Conservation (phyloP, 2,888 invertebrate genomes). For the Synergus laeviventris region DNA sequence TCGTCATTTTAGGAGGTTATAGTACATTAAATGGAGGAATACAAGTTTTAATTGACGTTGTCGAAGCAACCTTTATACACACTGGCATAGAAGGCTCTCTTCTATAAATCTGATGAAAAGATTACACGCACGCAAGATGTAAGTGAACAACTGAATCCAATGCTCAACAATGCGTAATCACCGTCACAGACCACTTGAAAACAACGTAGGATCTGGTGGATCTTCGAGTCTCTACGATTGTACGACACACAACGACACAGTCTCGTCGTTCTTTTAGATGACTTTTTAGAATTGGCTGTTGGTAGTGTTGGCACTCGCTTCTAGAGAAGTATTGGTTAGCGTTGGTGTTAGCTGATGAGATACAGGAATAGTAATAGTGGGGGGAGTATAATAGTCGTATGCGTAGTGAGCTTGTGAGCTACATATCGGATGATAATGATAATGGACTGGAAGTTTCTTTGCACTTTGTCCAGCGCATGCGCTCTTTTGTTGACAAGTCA, state of each 20-base stretch:
- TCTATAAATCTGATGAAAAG: conserved; percentile 35
- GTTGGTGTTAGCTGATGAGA: too few relatives aligned
- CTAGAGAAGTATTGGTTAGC: conserved; percentile 41
- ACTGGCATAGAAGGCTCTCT: conserved; percentile 90
- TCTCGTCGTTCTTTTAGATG: conserved; percentile 33
- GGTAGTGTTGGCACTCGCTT: background rate
- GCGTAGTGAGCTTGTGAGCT: too few relatives aligned
- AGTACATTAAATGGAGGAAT: conserved; percentile 21
- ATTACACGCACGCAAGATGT: background rate
- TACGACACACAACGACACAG: background rate
- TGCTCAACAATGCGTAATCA: conserved; percentile 44
- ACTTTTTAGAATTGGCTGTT: conserved; percentile 21
- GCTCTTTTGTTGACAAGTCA: background rate
- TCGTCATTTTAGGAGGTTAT: conserved; percentile 59
- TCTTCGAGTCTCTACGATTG: too few relatives aligned
- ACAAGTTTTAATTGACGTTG: conserved; percentile 42
- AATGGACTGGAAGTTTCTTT: conserved; percentile 53
- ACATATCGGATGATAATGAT: background rate
- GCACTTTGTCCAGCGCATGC: conserved; percentile 49
- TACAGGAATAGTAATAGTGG: background rate
- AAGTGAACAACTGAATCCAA: conserved; percentile 9
- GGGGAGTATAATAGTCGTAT: too few relatives aligned
- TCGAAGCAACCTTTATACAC: conserved; percentile 88
- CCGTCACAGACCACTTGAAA: conserved; percentile 58
- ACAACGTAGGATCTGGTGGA: conserved; percentile 51